Conservation (phyloP, 2,888 invertebrate species). For the Dendrolimus houi region DNA sequence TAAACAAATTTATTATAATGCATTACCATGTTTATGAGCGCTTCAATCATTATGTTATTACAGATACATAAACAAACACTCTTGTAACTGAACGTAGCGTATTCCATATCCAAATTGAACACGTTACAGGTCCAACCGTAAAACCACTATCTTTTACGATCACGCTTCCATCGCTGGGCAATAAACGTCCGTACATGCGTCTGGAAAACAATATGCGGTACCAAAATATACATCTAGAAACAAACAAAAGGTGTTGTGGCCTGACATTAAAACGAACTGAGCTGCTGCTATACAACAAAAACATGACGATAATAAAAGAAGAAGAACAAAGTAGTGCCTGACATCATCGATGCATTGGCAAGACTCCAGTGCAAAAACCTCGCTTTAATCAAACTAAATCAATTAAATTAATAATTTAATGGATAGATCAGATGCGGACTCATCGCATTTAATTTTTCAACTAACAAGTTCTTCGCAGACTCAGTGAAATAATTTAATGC, state of each 20-base stretch:
- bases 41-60: not conserved
- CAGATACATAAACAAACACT: not conserved
- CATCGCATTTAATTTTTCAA: constrained; percentile 1
- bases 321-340: constrained; percentile 28
- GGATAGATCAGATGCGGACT: constrained; percentile 5
- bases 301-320: constrained; percentile 27
- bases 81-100: constrained; percentile 4
- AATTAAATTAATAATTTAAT: constrained; percentile 13
- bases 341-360: constrained; percentile 31
- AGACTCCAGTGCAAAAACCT: constrained; percentile 28
- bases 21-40: not conserved
- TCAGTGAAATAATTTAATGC: not conserved
- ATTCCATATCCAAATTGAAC: constrained; percentile 35
- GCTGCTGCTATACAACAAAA: not conserved
- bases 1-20: not conserved
- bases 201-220: constrained; percentile 45
- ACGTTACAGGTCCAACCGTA: constrained; percentile 37
- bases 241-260: constrained; percentile 35
- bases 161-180: constrained; percentile 41
- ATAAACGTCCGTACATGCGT: constrained; percentile 54
- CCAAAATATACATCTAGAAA: constrained; percentile 52
- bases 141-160: constrained; percentile 53
- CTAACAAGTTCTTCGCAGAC: not conserved
- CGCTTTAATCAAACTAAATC: constrained; percentile 20
- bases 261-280: constrained; percentile 17